Base-by-base conservation (phyloP, 1,140 invertebrate species). In the Bemisia tabaci region DNA sequence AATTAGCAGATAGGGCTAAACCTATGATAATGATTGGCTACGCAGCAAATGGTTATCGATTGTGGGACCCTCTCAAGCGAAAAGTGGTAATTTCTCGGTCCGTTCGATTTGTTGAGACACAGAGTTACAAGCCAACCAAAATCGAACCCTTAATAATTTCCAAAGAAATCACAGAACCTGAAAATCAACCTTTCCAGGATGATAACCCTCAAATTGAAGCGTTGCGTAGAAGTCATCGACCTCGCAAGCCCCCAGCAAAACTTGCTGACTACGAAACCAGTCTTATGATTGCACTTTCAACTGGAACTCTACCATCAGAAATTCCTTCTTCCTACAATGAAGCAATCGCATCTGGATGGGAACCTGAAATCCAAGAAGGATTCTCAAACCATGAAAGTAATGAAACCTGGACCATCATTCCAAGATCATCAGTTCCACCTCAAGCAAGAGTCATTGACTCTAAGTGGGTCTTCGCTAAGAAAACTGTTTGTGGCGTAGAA, bases 381-480 rank as follows among this genome's bases (percentile, higher is more conserved):
- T n/a, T n/a, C n/a, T n/a, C n/a, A n/a, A n/a, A n/a, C n/a, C n/a
- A n/a, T n/a, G n/a, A n/a, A n/a, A n/a, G n/a, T n/a, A 73, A 72
- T 22, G 60, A 72, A 59, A 71, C 73, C 12, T 78, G 77, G 76
- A 72, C 73, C 1, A n/a, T 77, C 26, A 72, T 74, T 25, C 69
- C 75, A 62, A 62, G 68, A 72, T 74, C 75, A 26, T 2, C 66
- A 23, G 65, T n/a, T n/a, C 60, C 60, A 2, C 11, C 5, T 61
- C 11, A 70, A 63, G 74, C 72, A 58, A 74, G 69, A 33, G 63
- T 69, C n/a, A 70, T 79, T 22, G 66, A 67, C 23, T 22, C 75
- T 72, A 21, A 71, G 72, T 69, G 74, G 77, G 1, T 77, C 66
- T 59, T 63, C 26, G 22, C 17, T 12, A 27, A 26, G 2, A 66